Percentiles rank a stretch among this genome's conserved stretches.
Conservation (phyloP, 2,797 vertebrate species). For the Squalus acanthias region DNA sequence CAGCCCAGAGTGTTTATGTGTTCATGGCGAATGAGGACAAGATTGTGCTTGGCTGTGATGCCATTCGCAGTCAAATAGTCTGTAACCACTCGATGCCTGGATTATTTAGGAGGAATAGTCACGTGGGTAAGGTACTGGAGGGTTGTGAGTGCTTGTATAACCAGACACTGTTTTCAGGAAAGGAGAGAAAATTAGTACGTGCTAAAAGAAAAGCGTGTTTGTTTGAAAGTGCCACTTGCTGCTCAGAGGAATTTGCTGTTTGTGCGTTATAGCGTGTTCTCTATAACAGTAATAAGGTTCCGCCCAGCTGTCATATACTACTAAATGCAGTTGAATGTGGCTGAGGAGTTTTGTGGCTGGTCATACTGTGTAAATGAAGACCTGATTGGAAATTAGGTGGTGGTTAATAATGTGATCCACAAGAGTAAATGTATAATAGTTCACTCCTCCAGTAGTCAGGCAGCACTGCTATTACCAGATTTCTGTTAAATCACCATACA, state of each 20-base stretch:
- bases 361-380: constrained; percentile 5
- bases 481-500: background rate
- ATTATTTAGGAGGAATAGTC: background rate
- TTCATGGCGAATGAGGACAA: background rate
- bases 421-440: background rate
- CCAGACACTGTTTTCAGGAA: background rate
- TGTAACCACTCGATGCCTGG: background rate
- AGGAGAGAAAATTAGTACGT: background rate
- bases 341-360: background rate
- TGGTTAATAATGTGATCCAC: background rate
- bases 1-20: background rate
- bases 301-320: background rate
- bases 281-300: background rate
- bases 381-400: background rate
- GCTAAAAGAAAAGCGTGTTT: background rate
- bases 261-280: background rate
- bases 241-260: background rate
- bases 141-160: background rate
- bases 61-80: background rate
- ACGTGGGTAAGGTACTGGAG: background rate
- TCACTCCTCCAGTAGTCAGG: background rate
- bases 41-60: background rate
- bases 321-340: background rate
- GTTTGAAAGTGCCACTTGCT: background rate
- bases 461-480: background rate